Evolutionary conservation across 2,113 vertebrate genomes (phyloP).

Genomic region (Eudyptes chrysolophus): DNA sequence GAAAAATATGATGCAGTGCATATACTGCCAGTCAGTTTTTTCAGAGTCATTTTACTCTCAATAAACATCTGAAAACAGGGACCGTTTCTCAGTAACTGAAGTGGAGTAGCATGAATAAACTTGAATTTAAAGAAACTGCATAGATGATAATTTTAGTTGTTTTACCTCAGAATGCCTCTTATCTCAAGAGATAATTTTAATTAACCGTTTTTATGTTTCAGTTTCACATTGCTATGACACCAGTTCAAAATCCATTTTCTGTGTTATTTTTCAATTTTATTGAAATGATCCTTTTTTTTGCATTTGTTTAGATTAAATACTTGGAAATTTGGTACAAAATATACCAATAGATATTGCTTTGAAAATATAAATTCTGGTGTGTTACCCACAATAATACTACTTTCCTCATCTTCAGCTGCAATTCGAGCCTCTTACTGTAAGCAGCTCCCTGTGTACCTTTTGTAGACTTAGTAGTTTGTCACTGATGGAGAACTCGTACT

Average conservation of each 20-base stretch:
- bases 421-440: background rate
- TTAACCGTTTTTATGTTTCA: background rate
- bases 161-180: background rate
- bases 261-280: background rate
- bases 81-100: background rate
- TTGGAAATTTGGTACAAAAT: background rate
- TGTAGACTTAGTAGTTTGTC: background rate
- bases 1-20: background rate
- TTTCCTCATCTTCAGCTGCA: background rate
- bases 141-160: background rate
- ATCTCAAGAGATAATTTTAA: background rate
- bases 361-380: background rate
- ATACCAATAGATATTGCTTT: background rate
- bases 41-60: background rate
- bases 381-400: background rate
- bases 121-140: background rate
- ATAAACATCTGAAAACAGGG: background rate
- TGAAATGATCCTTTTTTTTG: background rate
- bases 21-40: background rate
- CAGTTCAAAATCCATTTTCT: background rate
- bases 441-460: background rate
- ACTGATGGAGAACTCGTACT: background rate
- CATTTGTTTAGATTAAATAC: background rate
- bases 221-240: background rate
- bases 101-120: background rate